phyloP scores from a whole-genome alignment of 2,888 invertebrate genomes.

The Amblyteles armatorius region DNA sequence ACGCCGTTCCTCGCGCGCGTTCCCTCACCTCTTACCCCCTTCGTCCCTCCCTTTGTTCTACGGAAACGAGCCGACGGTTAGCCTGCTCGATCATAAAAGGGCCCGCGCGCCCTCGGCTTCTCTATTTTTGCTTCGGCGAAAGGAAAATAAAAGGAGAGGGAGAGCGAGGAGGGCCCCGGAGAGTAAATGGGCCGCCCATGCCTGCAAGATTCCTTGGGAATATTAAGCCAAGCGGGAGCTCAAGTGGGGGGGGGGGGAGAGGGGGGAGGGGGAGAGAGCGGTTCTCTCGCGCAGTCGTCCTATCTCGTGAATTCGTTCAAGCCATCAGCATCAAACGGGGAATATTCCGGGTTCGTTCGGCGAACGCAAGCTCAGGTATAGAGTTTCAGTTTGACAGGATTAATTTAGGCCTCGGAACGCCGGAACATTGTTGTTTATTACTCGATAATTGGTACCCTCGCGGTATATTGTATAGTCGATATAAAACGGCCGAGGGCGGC shows the following conservation, averaged over 20 bases:
- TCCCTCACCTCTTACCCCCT: slow-evolving; percentile 29
- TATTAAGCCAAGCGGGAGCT: slow-evolving; percentile 54
- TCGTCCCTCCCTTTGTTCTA: slow-evolving; percentile 72
- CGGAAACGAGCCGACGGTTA: slow-evolving; percentile 74
- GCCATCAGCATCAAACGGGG: slow-evolving; percentile 53
- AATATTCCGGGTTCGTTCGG: slow-evolving; percentile 43
- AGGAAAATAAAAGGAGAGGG: slow-evolving; percentile 44
- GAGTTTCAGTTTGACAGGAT: slow-evolving; percentile 68
- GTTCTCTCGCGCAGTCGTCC: slow-evolving; percentile 25
- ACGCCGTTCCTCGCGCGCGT: slow-evolving; percentile 6
- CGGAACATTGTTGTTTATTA: slow-evolving; percentile 67
- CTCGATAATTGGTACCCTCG: slow-evolving; percentile 67
- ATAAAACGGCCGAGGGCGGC: slow-evolving; percentile 14
- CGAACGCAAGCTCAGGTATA: slow-evolving; percentile 55
- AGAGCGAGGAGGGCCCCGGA: slow-evolving; percentile 29
- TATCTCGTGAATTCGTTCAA: slow-evolving; percentile 54
- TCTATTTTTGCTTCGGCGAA: slow-evolving; percentile 53
- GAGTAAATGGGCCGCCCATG: slow-evolving; percentile 61
- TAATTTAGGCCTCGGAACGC: slow-evolving; percentile 62
- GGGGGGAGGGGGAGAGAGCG: too few species aligned
- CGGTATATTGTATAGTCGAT: slow-evolving; percentile 47
- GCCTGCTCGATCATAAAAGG: slow-evolving; percentile 67
- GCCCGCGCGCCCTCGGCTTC: slow-evolving; percentile 57
- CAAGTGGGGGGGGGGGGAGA: not conserved
- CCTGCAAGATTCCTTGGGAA: slow-evolving; percentile 61